A percentile compares a stretch with the other conserved stretches of the same genome.
Conservation (phyloP, 1,140 invertebrate genomes). For the Nixonia krombeini region DNA sequence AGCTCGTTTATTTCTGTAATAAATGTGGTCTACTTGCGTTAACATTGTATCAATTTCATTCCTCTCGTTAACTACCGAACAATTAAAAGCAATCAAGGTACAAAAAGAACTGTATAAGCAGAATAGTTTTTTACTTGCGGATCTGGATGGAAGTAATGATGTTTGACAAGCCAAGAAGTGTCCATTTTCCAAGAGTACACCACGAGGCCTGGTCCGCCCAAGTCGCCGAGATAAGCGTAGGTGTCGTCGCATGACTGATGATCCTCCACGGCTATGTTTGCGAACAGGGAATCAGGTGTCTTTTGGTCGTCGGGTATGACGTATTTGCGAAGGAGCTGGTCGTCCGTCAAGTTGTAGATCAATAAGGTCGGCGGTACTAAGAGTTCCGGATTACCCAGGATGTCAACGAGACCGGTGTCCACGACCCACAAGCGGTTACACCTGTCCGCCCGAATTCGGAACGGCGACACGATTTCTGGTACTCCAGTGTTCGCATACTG, state of each 20-base stretch:
- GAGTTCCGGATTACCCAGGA: conserved; percentile 73
- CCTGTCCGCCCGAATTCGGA: conserved; percentile 79
- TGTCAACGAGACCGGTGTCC: conserved; percentile 79
- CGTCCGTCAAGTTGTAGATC: conserved; percentile 82
- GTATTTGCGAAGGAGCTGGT: conserved; percentile 77
- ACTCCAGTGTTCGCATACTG: conserved; percentile 67
- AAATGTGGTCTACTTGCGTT: too few species aligned
- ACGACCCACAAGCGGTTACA: conserved; percentile 84
- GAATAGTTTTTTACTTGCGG: conserved; percentile 74
- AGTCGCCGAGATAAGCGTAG: conserved; percentile 78
- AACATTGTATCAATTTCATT: too few species aligned
- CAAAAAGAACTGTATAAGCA: too few species aligned
- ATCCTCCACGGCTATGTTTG: conserved; percentile 82
- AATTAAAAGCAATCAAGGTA: too few species aligned
- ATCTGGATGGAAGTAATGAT: conserved; percentile 81
- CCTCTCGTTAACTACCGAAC: too few species aligned
- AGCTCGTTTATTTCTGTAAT: too few species aligned
- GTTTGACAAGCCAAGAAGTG: conserved; percentile 79
- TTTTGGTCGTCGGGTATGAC: conserved; percentile 76
- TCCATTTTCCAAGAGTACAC: conserved; percentile 80
- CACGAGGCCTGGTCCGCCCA: conserved; percentile 77
- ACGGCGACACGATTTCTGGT: conserved; percentile 79
- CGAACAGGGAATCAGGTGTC: conserved; percentile 80
- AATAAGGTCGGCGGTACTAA: conserved; percentile 75
- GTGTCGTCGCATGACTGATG: conserved; percentile 76